These are phyloP conservation scores for Sympetrum striolatum DNA, from an alignment of 2,888 invertebrate species.

Conservation along the genomic window DNA sequence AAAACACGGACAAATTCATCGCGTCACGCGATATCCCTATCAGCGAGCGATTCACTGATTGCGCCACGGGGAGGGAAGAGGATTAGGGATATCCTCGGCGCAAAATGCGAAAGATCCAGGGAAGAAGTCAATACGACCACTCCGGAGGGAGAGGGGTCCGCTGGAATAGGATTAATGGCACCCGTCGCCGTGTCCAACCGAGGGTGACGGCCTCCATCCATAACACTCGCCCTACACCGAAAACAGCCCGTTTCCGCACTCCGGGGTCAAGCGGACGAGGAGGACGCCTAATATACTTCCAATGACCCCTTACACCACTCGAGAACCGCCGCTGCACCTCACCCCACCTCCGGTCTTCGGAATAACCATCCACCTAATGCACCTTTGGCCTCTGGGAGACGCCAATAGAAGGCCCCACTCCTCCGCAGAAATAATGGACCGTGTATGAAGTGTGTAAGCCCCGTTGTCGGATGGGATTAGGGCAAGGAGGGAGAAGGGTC, in stretches of 20 bases:
- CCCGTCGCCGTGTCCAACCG: not conserved
- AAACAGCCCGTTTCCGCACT: slow-evolving; percentile 37
- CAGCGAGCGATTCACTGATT: not conserved
- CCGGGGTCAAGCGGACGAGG: slow-evolving; percentile 20
- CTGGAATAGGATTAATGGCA: slow-evolving; percentile 4
- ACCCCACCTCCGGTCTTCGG: not conserved
- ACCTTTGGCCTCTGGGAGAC: not conserved
- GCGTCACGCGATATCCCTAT: not conserved
- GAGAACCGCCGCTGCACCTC: not conserved
- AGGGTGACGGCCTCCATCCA: slow-evolving; percentile 38
- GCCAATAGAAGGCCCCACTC: not conserved
- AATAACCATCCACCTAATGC: not conserved
- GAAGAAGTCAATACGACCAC: not conserved
- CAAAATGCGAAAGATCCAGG: not conserved
- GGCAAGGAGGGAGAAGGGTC: not conserved
- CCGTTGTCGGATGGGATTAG: not conserved
- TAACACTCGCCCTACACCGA: slow-evolving; percentile 7
- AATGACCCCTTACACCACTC: slow-evolving; percentile 26
- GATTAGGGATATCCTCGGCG: not conserved
- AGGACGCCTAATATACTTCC: slow-evolving; percentile 34
- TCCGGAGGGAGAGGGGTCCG: not conserved
- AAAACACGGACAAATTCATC: not conserved
- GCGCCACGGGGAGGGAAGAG: not conserved
- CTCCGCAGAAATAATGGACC: not conserved
- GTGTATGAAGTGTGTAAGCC: slow-evolving; percentile 18